phyloP scores from a whole-genome alignment of 2,888 invertebrate species.

The Alloplasta piceator region DNA sequence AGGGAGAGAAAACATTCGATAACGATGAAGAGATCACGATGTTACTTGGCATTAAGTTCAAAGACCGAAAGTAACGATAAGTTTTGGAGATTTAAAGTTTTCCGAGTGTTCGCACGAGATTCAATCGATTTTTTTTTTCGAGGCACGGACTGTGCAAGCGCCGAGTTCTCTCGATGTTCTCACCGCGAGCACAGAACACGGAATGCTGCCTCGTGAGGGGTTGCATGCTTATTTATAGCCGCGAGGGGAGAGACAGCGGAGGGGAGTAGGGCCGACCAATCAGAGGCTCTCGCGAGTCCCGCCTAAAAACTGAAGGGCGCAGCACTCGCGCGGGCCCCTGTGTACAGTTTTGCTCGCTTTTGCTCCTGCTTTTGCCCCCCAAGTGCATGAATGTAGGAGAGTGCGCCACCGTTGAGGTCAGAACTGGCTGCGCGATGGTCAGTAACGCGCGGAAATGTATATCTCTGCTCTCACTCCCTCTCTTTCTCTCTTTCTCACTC shows the following conservation, averaged over 20 bases:
- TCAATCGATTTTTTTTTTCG: constrained; percentile 14
- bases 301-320: constrained; percentile 72
- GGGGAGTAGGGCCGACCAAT: constrained; percentile 74
- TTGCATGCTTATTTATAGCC: constrained; percentile 65
- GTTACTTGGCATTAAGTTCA: constrained; percentile 3
- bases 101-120: constrained; percentile 2
- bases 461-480: not conserved
- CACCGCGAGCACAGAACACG: constrained; percentile 55
- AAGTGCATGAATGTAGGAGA: constrained; percentile 36
- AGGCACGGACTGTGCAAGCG: constrained; percentile 36
- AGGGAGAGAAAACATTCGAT: too few species aligned
- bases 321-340: constrained; percentile 54
- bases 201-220: constrained; percentile 66
- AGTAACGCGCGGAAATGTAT: constrained; percentile 44
- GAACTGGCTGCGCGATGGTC: constrained; percentile 51
- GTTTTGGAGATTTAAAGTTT: too few species aligned
- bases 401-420: constrained; percentile 21
- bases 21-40: not conserved
- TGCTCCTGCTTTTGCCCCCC: not conserved
- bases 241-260: constrained; percentile 52
- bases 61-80: not conserved
- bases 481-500: not conserved
- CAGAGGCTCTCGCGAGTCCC: constrained; percentile 67
- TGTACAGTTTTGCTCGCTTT: not conserved
- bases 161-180: constrained; percentile 50